Evolutionary conservation across 2,113 vertebrate genomes (phyloP).

Genomic region (Bubo bubo): DNA sequence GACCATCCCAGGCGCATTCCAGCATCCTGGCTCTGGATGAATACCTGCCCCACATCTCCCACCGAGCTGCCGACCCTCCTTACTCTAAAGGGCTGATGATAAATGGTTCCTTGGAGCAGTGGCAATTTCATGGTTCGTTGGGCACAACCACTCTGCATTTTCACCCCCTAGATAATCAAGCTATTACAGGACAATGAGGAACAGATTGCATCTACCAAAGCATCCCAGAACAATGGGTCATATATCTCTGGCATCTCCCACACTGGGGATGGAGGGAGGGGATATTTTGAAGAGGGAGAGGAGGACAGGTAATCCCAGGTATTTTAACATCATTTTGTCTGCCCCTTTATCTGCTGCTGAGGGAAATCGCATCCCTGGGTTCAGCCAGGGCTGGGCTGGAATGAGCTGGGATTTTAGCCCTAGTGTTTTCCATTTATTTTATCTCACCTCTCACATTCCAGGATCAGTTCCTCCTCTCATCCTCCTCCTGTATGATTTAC

Average conservation of each 20-base stretch:
- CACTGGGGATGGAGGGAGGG: not conserved
- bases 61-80: not conserved
- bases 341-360: not conserved
- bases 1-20: slow-evolving; percentile 47
- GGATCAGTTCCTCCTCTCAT: slow-evolving; percentile 14
- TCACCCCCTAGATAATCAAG: slow-evolving; percentile 49
- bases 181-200: slow-evolving; percentile 61
- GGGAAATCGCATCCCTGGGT: not conserved
- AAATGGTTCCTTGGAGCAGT: slow-evolving; percentile 17
- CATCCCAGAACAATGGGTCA: not conserved
- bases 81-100: not conserved
- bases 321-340: not conserved
- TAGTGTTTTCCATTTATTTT: slow-evolving; percentile 25
- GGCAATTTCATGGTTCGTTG: slow-evolving; percentile 67
- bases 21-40: slow-evolving; percentile 42
- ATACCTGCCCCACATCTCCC: slow-evolving; percentile 40
- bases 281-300: not conserved
- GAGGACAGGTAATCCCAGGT: slow-evolving; percentile 10
- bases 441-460: slow-evolving; percentile 57
- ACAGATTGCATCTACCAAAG: slow-evolving; percentile 38
- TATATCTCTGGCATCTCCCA: not conserved
- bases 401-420: slow-evolving; percentile 2
- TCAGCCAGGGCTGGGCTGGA: not conserved
- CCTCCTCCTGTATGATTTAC: slow-evolving; percentile 37
- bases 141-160: slow-evolving; percentile 38